Evolutionary conservation across 1,140 invertebrate genomes (phyloP).

Genomic region (Eriocheir sinensis): DNA sequence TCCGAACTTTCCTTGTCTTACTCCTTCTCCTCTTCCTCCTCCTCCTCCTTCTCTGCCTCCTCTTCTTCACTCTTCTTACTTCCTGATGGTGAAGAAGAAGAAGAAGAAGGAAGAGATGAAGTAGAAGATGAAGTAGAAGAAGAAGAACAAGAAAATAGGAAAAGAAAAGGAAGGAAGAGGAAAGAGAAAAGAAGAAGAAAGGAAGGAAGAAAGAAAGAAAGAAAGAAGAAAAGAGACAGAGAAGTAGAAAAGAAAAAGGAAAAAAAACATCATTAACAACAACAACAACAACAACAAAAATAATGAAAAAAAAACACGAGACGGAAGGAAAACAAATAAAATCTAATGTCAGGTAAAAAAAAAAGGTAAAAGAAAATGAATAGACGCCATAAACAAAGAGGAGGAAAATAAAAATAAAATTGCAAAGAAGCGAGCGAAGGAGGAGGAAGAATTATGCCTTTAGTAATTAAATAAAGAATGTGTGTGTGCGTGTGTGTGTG

Average conservation of each 20-base stretch:
- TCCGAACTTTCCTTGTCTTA: no score
- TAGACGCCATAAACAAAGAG: no score
- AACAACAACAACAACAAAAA: constrained; percentile 39
- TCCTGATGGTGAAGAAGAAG: no score
- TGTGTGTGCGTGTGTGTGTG: constrained; percentile 31
- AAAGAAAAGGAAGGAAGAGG: background rate
- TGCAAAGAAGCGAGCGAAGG: background rate
- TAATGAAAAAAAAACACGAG: constrained; percentile 42
- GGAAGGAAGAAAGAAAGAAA: background rate
- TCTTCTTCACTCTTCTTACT: no score
- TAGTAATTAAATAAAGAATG: background rate
- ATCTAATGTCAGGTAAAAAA: no score
- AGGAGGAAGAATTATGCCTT: constrained; percentile 13
- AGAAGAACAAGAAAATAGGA: background rate
- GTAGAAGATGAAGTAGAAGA: background rate
- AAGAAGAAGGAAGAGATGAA: background rate
- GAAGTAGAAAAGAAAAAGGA: background rate
- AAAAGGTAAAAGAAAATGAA: no score
- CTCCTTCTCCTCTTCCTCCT: no score
- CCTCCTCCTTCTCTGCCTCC: no score
- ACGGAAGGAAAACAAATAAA: background rate
- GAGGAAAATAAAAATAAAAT: background rate
- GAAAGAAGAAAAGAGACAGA: background rate
- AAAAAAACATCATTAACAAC: background rate
- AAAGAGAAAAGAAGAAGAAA: no score